Base-by-base conservation (phyloP, 2,113 vertebrate genomes). In the Hypomesus transpacificus region DNA sequence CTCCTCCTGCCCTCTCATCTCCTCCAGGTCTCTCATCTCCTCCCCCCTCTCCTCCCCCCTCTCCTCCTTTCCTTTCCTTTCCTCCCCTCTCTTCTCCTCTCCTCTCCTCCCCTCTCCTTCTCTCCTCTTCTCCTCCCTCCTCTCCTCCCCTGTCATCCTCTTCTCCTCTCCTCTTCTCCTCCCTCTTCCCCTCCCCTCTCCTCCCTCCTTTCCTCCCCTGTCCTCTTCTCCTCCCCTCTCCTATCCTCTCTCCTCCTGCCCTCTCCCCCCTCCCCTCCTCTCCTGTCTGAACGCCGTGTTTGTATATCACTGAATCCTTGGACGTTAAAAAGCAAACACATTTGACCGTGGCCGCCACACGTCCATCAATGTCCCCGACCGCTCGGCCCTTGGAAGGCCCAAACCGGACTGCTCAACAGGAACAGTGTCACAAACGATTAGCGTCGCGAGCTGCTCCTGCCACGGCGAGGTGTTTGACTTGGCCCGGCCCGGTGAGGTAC, bases 391-490 rank as follows among this genome's bases (percentile, higher is more conserved):
- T 51, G 63, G 59, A 0, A 5, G 34, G 56, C 58, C 59, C 50
- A 75, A 78, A 73, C 74, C 31, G 4, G 2, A 3, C 75, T 80
- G 66, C 46, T 77, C 52, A 69, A 39, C 59, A 14, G 59, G 26
- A 56, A 84, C 66, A 17, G 66, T 75, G 74, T 78, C 81, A 80
- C 51, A 69, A 75, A 64, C 70, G 65, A 75, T 80, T 39, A 57
- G 51, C 46, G 39, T 59, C 63, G 54, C 17, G 54, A 65, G 60
- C 28, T 1, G 4, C 3, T 17, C 28, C 18, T 7, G 22, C n/a
- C 67, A 20, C 53, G 13, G 62, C 61, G 76, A 18, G 31, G 69
- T 64, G 61, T 68, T 54, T 46, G 64, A 73, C 60, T 34, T 39
- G 78, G 57, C 3, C 0, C 0, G 28, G 26, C 64, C 60, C 46